These are phyloP conservation scores for Pachycephus smyrnensis DNA, from an alignment of 2,888 invertebrate genomes.

Conservation along the genomic window DNA sequence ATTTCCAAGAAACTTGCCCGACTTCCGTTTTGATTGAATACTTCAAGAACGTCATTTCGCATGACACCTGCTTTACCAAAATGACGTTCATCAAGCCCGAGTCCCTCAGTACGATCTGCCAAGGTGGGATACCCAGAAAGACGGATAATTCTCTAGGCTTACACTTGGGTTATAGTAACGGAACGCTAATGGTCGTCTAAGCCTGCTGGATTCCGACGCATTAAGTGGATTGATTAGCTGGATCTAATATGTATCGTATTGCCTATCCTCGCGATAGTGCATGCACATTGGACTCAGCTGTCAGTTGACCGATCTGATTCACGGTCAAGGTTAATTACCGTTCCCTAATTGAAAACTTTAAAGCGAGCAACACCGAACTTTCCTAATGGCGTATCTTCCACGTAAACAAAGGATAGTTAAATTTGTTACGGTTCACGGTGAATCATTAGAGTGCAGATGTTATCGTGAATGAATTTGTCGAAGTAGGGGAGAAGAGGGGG, in stretches of 20 bases:
- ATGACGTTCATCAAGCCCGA: background rate
- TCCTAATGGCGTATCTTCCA: background rate
- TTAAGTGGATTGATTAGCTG: background rate
- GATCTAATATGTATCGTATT: background rate
- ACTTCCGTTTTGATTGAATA: background rate
- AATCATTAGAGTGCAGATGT: background rate
- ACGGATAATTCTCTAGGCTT: background rate
- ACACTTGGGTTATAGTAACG: background rate
- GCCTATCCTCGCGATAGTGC: background rate
- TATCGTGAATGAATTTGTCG: background rate
- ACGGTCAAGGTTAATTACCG: background rate
- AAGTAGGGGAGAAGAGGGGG: accelerated
- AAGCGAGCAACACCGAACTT: background rate
- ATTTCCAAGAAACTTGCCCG: background rate
- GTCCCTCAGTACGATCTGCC: background rate
- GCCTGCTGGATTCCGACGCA: background rate
- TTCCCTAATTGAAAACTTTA: background rate
- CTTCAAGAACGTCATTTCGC: background rate
- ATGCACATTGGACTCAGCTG: background rate
- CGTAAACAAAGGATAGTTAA: background rate
- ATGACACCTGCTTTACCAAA: background rate
- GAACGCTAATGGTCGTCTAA: background rate
- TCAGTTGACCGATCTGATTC: background rate
- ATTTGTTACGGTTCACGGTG: background rate
- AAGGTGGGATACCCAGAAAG: background rate